phyloP scores from a whole-genome alignment of 2,113 vertebrate species.

The Corydoras maculifer region DNA sequence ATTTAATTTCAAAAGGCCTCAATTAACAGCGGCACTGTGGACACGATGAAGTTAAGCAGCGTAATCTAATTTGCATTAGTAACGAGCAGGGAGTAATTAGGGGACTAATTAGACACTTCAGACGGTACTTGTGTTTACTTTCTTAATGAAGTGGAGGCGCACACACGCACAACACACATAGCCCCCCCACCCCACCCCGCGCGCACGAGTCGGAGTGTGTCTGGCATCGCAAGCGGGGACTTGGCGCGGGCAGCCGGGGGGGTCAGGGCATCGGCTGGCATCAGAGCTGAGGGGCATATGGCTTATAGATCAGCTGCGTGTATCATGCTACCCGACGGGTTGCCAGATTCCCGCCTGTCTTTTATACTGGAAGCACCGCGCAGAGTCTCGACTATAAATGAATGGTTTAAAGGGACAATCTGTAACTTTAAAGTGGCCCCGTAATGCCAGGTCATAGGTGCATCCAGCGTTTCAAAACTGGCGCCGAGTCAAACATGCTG shows the following conservation, averaged over 20 bases:
- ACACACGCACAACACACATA: too few relatives aligned
- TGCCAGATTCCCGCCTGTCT: too few relatives aligned
- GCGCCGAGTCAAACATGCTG: too few relatives aligned
- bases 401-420: too few relatives aligned
- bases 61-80: slow-evolving; percentile 99
- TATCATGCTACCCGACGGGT: slow-evolving; percentile 45
- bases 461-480: too few relatives aligned
- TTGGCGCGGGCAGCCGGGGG: slow-evolving; percentile 11
- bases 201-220: slow-evolving; percentile 44
- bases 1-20: slow-evolving; percentile 99
- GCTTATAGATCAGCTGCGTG: slow-evolving; percentile 62
- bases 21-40: slow-evolving; percentile 99
- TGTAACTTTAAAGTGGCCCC: too few relatives aligned
- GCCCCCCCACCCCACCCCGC: too few relatives aligned
- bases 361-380: too few relatives aligned
- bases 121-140: slow-evolving; percentile 99
- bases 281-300: slow-evolving; percentile 58
- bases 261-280: slow-evolving; percentile 45
- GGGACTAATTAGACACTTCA: slow-evolving; percentile 99
- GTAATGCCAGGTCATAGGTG: too few relatives aligned
- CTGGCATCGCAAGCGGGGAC: slow-evolving; percentile 28
- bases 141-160: slow-evolving; percentile 96
- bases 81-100: slow-evolving; percentile 99
- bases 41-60: slow-evolving; percentile 99
- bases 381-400: too few relatives aligned